Base-by-base conservation (phyloP, 2,113 vertebrate species). In the Pipra filicauda region DNA sequence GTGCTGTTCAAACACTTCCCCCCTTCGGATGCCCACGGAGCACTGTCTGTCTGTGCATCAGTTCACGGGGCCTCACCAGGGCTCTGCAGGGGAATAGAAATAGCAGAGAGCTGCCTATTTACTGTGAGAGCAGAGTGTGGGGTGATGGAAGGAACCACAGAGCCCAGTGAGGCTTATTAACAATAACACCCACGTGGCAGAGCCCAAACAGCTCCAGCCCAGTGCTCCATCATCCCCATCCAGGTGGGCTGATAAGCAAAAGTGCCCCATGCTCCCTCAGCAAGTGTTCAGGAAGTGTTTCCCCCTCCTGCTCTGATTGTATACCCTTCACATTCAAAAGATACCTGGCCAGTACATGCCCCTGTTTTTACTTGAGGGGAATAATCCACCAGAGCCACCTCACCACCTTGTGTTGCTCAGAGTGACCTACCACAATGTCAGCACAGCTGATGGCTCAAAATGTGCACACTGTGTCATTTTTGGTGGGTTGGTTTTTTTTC, bases 321-420 rank as follows among this genome's bases (percentile, higher is more conserved):
- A 66, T 6, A 28, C 30, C 46, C 46, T 70, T 46, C 6, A 4
- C 11, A 9, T 64, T 59, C 85, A 37, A 27, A 66, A 82, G 31
- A 26, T 3, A 20, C 33, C 2, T 0, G 7, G 55, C 4, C 27
- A 41, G 9, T 7, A 49, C 48, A 41, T 28, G 13, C 7, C 39
- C 13, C 23, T 6, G 1, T 28, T 88, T 64, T 61, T 48, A 39
- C 35, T 2, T 7, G 14, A 57, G 28, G 23, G n/a, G 35, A 91
- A 69, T 13, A 9, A 4, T 28, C 43, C 61, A 24, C 31, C 33
- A 46, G 28, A 82, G 52, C 33, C 73, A 39, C 17, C 62, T 43
- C 39, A 2, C 31, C 49, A 1, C 5, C 3, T 14, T 0, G 0
- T 7, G 6, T 12, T 69, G 44, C 75, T 84, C 12, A 2, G 30